Base-by-base conservation (phyloP, 1,140 invertebrate genomes). In the Pseudomyrmex concolor region DNA sequence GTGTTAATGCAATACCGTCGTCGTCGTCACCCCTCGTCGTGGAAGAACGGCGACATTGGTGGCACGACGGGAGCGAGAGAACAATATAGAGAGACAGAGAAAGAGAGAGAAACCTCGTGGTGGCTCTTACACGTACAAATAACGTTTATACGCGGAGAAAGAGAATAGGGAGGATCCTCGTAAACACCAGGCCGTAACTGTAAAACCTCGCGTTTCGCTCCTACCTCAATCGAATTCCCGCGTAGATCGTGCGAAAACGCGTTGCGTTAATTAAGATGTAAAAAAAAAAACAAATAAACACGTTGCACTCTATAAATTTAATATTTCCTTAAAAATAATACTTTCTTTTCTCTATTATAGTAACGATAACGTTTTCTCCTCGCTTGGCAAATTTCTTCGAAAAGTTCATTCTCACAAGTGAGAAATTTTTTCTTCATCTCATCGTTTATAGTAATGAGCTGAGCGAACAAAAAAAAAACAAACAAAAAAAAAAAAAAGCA, bases 141-240 rank as follows among this genome's bases (percentile, higher is more conserved):
- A 91, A 89, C 88, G 84, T 89, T 90, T 89, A 72, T 62, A 76
- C 85, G 85, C 50, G 81, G 86, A 86, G 71, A 84, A 17, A 86
- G 54, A 62, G 48, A 50, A 19, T 1, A 43, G 62, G 63, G 71
- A 81, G 74, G 34, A 43, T 50, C 76, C 86, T 92, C 91, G 91
- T 92, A 91, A 93, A 92, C 90, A 88, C 71, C 19, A 86, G 77
- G 84, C 84, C 90, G 88, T 92, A 93, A 92, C 91, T 91, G 91
- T 92, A 92, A 92, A 93, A 91, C 88, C 84, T 77, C 71, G 78
- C 68, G 68, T 86, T 83, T 86, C 85, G 84, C 84, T 85, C 34
- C 34, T 81, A 73, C 68, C 76, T 68, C 68, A 55, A 63, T 80
- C 50, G 48, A 59, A 68, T 85, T 60, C 67, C 60, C 67, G 50